Base-by-base conservation (phyloP, 64 coral and sea anemone genomes). In the Stichodactyla helianthus region DNA sequence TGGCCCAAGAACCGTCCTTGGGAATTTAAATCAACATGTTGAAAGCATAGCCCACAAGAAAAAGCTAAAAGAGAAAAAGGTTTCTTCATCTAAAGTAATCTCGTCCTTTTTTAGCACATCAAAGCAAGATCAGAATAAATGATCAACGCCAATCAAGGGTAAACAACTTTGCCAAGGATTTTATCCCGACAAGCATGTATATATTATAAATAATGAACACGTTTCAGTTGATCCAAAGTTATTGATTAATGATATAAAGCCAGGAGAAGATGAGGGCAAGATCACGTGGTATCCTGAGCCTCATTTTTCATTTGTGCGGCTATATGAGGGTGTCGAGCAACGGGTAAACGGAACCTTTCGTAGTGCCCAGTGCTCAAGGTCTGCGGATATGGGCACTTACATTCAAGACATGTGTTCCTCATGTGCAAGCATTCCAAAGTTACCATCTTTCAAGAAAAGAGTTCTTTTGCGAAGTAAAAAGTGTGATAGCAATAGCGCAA, bases 211-310 rank as follows among this genome's bases (percentile, higher is more conserved):
- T 54, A 28, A 53, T n/a, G 22, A 87, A 77, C 77, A 18, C 22
- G 60, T 87, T 52, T n/a, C 50, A 17, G 53, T 87, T n/a, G 55
- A 87, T 57, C 50, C 86, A 50, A 87, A 77, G 51, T 18, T 87
- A 54, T 61, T 87, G 27, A 27, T 87, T 22, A 19, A 87, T 15
- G 86, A 87, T 54, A 31, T 87, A 20, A 87, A 77, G 70, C 86
- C 86, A 26, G 68, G 86, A 52, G 86, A 87, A 65, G 70, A 87
- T 77, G 53, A 54, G 55, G 70, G 86, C n/a, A 77, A 58, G n/a
- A 53, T 78, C 2, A 26, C 51, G 11, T 87, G 65, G 65, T 87
- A 79, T 54, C 86, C 70, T 50, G 70, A 87, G 31, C 86, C 86
- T 26, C 54, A 54, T 55, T 74, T 58, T 77, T n/a, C n/a, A n/a